Conservation (phyloP, 2,113 vertebrate genomes). For the Gavia stellata region DNA sequence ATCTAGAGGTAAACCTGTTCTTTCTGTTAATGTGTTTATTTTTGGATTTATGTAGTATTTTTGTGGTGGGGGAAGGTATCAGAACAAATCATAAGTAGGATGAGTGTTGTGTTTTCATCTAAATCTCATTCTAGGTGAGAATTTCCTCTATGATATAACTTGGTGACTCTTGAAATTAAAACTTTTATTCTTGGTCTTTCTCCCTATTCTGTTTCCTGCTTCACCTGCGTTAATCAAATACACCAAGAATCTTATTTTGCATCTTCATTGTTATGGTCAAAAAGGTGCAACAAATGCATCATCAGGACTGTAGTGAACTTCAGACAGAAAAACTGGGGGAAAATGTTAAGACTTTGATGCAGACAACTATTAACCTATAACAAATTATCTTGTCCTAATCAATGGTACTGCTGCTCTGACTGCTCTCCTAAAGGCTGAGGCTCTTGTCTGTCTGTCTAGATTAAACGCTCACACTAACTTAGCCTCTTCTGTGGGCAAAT, state of each 20-base stretch:
- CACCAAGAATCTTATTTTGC: background rate
- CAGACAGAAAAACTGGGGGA: background rate
- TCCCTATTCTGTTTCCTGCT: background rate
- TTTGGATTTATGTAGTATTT: background rate
- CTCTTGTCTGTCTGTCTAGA: background rate
- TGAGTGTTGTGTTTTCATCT: background rate
- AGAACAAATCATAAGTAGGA: background rate
- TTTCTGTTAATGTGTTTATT: background rate
- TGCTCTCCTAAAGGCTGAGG: background rate
- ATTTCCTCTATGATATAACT: background rate
- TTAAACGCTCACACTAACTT: background rate
- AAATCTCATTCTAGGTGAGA: background rate
- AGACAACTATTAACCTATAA: background rate
- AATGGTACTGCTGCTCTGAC: background rate
- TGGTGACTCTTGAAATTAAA: background rate
- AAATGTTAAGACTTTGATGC: background rate
- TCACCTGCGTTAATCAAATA: background rate
- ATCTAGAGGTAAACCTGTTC: background rate
- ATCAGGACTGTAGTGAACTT: background rate
- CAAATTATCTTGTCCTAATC: background rate
- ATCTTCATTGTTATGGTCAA: background rate
- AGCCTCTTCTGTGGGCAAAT: background rate
- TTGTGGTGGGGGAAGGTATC: background rate
- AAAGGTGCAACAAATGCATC: background rate
- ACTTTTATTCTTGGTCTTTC: background rate